phyloP scores from a whole-genome alignment of 2,888 invertebrate genomes.

The Acleris laterana region DNA sequence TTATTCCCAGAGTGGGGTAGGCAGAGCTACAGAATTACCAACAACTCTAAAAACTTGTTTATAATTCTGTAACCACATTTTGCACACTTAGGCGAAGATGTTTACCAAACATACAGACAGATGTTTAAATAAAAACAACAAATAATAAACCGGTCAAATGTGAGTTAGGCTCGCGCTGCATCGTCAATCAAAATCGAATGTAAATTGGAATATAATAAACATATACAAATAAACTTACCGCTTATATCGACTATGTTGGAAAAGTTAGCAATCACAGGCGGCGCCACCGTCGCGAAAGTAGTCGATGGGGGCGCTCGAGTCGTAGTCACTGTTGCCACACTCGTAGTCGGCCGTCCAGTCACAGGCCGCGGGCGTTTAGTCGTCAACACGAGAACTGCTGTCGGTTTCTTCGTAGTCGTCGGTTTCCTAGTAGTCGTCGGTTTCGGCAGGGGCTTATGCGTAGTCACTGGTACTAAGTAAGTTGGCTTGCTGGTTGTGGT shows the following conservation, averaged over 20 bases:
- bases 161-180: too few relatives aligned
- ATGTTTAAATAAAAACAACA: too few relatives aligned
- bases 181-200: too few relatives aligned
- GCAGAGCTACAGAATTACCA: too few relatives aligned
- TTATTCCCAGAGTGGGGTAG: too few relatives aligned
- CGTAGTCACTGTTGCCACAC: constrained; percentile 51
- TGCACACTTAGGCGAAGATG: too few relatives aligned
- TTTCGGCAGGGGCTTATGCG: constrained; percentile 56
- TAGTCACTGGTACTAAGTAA: constrained; percentile 71
- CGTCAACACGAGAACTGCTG: constrained; percentile 60
- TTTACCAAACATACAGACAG: too few relatives aligned
- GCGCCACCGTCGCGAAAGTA: constrained; percentile 74
- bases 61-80: too few relatives aligned
- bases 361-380: constrained; percentile 62
- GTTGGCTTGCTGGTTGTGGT: constrained; percentile 73
- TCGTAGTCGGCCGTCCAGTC: constrained; percentile 58
- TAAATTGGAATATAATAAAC: too few relatives aligned
- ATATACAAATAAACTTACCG: constrained; percentile 67
- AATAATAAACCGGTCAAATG: too few relatives aligned
- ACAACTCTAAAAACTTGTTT: too few relatives aligned
- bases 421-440: constrained; percentile 43
- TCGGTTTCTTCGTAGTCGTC: constrained; percentile 62
- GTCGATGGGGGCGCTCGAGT: constrained; percentile 64
- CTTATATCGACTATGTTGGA: constrained; percentile 82
- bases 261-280: constrained; percentile 69